Conservation (phyloP, 1,140 invertebrate genomes). For the Euglossa dilemma region DNA sequence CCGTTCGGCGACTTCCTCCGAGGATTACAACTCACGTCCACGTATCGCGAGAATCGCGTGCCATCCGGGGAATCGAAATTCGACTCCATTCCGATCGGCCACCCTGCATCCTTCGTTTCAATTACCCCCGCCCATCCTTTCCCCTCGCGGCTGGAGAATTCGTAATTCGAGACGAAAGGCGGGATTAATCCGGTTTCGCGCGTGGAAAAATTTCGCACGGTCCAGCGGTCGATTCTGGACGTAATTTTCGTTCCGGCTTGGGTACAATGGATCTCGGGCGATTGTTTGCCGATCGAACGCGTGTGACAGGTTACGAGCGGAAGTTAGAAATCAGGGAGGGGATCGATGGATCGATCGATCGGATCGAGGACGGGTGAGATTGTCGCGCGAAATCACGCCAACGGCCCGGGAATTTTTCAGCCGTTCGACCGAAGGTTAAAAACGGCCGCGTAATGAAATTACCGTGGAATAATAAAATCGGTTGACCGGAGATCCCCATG, state of each 20-base stretch:
- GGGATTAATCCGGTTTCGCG: not conserved
- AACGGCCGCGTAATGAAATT: slow-evolving; percentile 19
- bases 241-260: not conserved
- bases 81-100: not conserved
- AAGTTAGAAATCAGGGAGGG: slow-evolving; percentile 23
- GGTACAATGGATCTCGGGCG: not conserved
- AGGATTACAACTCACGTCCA: not conserved
- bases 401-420: not conserved
- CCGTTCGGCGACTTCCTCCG: no score
- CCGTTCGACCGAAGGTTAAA: slow-evolving; percentile 10
- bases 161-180: not conserved
- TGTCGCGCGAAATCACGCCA: slow-evolving; percentile 11
- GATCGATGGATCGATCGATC: not conserved
- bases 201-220: no score
- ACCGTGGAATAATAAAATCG: slow-evolving; percentile 28
- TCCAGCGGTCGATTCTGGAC: not conserved
- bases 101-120: not conserved
- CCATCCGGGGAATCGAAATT: not conserved
- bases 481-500: not conserved
- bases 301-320: not conserved
- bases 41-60: slow-evolving; percentile 4
- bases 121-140: not conserved
- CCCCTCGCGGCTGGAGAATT: not conserved
- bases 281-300: not conserved
- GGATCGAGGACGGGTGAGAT: not conserved